phyloP scores from a whole-genome alignment of 23 tunicate species.

The Oikopleura albicans region DNA sequence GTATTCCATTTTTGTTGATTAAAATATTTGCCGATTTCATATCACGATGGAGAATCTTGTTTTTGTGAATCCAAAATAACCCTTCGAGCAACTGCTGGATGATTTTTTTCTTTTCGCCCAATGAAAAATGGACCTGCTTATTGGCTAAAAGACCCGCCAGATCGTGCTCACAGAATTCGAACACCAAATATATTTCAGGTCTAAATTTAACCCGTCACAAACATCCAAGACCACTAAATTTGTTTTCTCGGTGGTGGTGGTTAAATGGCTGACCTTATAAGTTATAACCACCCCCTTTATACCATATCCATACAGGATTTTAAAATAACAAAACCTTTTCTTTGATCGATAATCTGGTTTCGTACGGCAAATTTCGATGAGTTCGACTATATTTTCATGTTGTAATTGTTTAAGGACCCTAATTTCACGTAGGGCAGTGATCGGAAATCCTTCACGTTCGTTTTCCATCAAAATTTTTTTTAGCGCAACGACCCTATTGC shows the following conservation, averaged over 20 bases:
- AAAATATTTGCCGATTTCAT: slow-evolving; percentile 97
- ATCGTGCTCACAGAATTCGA: slow-evolving; percentile 97
- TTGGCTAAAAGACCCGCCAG: slow-evolving; percentile 79
- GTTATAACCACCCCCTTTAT: too few relatives aligned
- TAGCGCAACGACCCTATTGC: slow-evolving; percentile 52
- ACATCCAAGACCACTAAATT: too few relatives aligned
- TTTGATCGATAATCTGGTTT: neutral
- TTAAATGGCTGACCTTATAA: too few relatives aligned
- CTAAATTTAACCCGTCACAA: too few relatives aligned
- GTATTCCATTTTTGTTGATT: slow-evolving; percentile 57
- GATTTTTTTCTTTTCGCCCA: slow-evolving; percentile 90
- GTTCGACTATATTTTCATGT: neutral
- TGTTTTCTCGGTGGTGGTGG: too few relatives aligned
- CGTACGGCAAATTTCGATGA: slow-evolving; percentile 13
- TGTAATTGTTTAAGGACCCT: neutral
- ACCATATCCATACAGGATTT: too few relatives aligned
- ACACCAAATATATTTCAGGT: slow-evolving; percentile 46
- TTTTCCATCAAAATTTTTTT: slow-evolving; percentile 96
- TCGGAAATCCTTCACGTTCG: slow-evolving; percentile 61
- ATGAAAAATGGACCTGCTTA: slow-evolving; percentile 60
- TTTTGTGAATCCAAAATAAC: slow-evolving; percentile 75
- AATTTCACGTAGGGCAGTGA: slow-evolving; percentile 8
- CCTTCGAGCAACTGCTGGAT: slow-evolving; percentile 91
- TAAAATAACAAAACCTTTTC: too few relatives aligned
- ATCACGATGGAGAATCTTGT: slow-evolving; percentile 87